Evolutionary conservation across 2,113 vertebrate genomes (phyloP), one percentile per base, ranked within the genome.

Genomic region (Bubo blakistoni): DNA sequence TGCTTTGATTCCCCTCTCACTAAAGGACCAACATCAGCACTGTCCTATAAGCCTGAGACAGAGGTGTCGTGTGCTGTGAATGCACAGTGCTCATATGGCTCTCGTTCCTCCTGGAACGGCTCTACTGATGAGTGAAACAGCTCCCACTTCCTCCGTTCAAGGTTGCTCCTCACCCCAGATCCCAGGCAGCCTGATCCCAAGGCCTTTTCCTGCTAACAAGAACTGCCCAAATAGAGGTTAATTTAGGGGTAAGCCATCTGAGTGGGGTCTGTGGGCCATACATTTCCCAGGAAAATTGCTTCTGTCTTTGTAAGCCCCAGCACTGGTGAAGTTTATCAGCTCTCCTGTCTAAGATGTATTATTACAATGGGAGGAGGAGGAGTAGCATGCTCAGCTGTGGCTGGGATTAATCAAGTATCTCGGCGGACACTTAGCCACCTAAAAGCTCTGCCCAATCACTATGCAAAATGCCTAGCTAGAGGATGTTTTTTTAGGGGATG

Each of bases 41-140:
- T 46, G 47, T 44, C 38, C 73, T 83, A 11, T 38, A 10, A 22
- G 29, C 34, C 52, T 15, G 16, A 83, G 36, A 8, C 0, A 0
- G 38, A 80, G 34, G 10, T 40, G 34, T 20, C 34, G 1, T 27
- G 30, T 2, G 0, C 36, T 11, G 7, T 32, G 70, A 47, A 74
- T 22, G n/a, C 67, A 20, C 17, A 17, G 24, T 7, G 1, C 14
- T 54, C 16, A 1, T 17, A 22, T 0, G 5, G 57, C 86, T 81
- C 70, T 73, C 4, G 2, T 40, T 78, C 26, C 51, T n/a, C 7
- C 32, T 42, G 25, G 32, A 70, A 27, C 49, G 49, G 44, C 54
- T 63, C 52, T n/a, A 4, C 19, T 42, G 52, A 69, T 5, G 7
- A 58, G 62, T 2, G 4, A 55, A 90, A 71, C 19, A 67, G 61